Percentiles rank a stretch among this genome's conserved stretches.
phyloP scores from a whole-genome alignment of 2,888 invertebrate genomes.

The Junonia oenone region DNA sequence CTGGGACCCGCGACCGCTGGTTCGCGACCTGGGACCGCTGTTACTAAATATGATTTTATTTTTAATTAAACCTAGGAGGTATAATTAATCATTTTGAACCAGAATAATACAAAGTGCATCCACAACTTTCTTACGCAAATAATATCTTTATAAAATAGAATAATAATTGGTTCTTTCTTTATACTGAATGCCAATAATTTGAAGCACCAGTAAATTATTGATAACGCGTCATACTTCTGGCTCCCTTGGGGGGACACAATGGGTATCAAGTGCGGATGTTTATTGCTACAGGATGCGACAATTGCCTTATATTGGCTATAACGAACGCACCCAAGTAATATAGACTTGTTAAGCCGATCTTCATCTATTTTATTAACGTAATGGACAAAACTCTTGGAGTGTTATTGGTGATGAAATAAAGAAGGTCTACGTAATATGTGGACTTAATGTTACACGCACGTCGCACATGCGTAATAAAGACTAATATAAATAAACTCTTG shows the following conservation, averaged over 20 bases:
- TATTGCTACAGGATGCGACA: constrained; percentile 46
- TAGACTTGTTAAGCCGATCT: constrained; percentile 32
- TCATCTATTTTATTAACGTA: constrained; percentile 35
- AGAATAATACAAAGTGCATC: too few relatives aligned
- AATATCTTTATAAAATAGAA: too few relatives aligned
- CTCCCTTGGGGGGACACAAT: constrained; percentile 38
- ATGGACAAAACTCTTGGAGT: constrained; percentile 19
- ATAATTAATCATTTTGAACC: too few relatives aligned
- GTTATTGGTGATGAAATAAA: constrained; percentile 16
- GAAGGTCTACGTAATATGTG: neutral
- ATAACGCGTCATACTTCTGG: constrained; percentile 37
- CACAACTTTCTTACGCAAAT: too few relatives aligned
- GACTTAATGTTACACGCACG: neutral
- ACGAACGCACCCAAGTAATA: constrained; percentile 49
- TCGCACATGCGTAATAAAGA: neutral
- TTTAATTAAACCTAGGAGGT: too few relatives aligned
- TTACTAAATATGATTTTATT: too few relatives aligned
- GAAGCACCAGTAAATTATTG: constrained; percentile 33
- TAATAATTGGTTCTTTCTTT: neutral
- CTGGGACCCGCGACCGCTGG: too few relatives aligned
- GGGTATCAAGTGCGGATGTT: constrained; percentile 27
- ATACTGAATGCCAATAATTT: constrained; percentile 23
- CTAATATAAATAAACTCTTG: neutral
- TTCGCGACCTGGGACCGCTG: too few relatives aligned
- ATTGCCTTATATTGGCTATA: constrained; percentile 67